Conservation (phyloP, 2,113 vertebrate species). For the Rhineura floridana region DNA sequence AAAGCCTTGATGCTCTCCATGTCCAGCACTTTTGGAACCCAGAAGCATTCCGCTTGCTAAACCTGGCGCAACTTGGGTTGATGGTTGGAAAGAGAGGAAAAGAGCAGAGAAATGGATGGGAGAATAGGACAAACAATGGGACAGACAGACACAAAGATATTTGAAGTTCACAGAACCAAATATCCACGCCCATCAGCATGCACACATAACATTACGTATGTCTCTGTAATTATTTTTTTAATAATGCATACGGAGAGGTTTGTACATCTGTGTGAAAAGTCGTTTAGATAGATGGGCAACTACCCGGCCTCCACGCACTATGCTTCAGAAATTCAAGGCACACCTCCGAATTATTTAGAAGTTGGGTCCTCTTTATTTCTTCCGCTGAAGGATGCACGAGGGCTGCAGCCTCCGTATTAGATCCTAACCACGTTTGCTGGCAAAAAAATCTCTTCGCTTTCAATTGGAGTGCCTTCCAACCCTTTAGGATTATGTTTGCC, state of each 20-base stretch:
- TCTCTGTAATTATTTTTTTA: neutral
- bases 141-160: neutral
- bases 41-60: neutral
- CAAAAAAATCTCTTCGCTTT: neutral
- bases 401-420: too few relatives aligned
- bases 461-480: neutral
- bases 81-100: neutral
- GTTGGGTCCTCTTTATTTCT: neutral
- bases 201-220: neutral
- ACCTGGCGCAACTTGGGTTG: neutral
- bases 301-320: neutral
- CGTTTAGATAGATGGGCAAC: too few relatives aligned
- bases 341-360: neutral
- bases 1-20: conserved; percentile 20
- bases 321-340: neutral
- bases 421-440: neutral
- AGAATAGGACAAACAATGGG: neutral
- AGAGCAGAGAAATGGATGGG: too few relatives aligned
- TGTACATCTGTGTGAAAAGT: neutral
- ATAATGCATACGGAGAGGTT: neutral
- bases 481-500: neutral
- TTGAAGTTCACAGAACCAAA: neutral
- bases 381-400: too few relatives aligned
- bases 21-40: neutral
- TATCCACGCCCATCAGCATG: neutral